Conservation (phyloP, 35 echinoderm and acorn worm species). For the Acanthaster planci region DNA sequence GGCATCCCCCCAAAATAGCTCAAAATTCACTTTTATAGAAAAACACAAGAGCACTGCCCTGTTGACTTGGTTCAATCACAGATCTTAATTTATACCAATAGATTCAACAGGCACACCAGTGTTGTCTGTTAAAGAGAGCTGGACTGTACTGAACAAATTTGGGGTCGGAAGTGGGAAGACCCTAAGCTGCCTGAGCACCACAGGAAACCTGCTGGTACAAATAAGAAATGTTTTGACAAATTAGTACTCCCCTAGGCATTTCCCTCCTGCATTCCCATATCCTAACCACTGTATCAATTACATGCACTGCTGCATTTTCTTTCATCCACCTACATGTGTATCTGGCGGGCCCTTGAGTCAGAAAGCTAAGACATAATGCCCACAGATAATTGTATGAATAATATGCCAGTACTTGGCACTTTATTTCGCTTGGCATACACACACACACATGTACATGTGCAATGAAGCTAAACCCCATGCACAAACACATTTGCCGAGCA, state of each 20-base stretch:
- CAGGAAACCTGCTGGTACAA: constrained; percentile 26
- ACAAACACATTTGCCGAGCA: too few relatives aligned
- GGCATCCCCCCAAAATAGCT: background rate
- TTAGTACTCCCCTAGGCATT: constrained; percentile 19
- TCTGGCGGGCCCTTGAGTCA: background rate
- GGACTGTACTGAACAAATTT: background rate
- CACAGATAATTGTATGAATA: background rate
- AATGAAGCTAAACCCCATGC: too few relatives aligned
- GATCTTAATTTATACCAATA: background rate
- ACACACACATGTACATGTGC: too few relatives aligned
- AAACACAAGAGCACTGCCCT: background rate
- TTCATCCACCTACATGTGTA: constrained; percentile 10
- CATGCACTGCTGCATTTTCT: constrained; percentile 15
- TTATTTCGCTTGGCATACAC: too few relatives aligned
- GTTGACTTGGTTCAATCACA: background rate
- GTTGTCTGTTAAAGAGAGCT: background rate
- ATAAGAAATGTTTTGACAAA: constrained; percentile 32
- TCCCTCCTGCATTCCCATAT: background rate
- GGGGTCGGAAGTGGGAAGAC: constrained; percentile 20
- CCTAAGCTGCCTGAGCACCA: constrained; percentile 10
- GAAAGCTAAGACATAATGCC: constrained; percentile 14
- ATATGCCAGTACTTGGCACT: too few relatives aligned
- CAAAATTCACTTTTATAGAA: too few relatives aligned
- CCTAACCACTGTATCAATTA: constrained; percentile 29
- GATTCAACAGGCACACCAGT: background rate